These are phyloP conservation scores for Drosophila dunni DNA, from an alignment of 1,140 invertebrate species.

Conservation along the genomic window DNA sequence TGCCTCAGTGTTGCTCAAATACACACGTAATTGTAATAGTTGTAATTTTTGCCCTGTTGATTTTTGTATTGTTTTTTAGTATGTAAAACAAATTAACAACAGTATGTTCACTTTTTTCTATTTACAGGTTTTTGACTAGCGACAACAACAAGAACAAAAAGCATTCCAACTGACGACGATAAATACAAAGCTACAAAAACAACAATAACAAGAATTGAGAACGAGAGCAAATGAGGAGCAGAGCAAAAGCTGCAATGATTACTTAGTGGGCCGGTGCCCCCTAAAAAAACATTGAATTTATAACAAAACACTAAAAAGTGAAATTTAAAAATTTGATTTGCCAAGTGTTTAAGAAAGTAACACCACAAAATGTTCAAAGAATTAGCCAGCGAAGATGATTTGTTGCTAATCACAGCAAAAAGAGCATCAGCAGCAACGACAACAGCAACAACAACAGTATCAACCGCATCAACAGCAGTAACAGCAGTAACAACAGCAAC, in stretches of 20 bases:
- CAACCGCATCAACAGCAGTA: constrained; percentile 18
- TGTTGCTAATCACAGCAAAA: neutral
- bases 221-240: constrained; percentile 7
- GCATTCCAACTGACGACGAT: constrained; percentile 61
- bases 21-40: constrained; percentile 2
- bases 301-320: constrained; percentile 15
- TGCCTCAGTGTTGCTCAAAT: constrained; percentile 3
- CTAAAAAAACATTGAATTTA: constrained; percentile 15
- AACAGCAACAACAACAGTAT: constrained; percentile 26
- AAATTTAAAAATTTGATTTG: neutral
- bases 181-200: constrained; percentile 14
- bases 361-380: constrained; percentile 44
- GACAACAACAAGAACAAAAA: constrained; percentile 38
- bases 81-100: constrained; percentile 37
- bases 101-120: constrained; percentile 46
- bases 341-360: constrained; percentile 11
- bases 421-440: constrained; percentile 11
- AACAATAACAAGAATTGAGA: constrained; percentile 7
- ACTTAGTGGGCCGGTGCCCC: constrained; percentile 53
- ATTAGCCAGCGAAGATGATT: neutral
- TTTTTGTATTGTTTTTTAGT: neutral
- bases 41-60: constrained; percentile 7
- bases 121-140: constrained; percentile 57
- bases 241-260: constrained; percentile 55
- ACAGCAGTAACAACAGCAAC: constrained; percentile 25